These are phyloP conservation scores for Odontamblyopus lacepedii DNA, from an alignment of 2,797 vertebrate genomes.

Conservation along the genomic window DNA sequence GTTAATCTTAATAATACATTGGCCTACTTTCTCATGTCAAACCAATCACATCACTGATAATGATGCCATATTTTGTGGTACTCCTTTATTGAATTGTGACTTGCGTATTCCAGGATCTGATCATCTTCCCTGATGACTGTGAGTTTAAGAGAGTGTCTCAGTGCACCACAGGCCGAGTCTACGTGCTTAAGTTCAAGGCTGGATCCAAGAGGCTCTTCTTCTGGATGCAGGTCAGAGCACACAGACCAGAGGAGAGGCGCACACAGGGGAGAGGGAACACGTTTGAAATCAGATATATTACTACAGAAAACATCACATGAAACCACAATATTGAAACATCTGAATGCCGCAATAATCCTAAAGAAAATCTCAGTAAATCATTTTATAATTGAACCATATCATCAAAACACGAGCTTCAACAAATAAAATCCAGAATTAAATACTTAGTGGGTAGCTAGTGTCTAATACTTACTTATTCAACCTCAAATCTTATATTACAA, in stretches of 20 bases:
- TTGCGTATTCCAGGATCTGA: conserved; percentile 83
- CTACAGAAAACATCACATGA: too few relatives aligned
- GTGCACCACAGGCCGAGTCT: conserved; percentile 95
- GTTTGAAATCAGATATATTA: too few relatives aligned
- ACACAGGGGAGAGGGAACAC: neutral
- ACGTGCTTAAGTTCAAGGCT: conserved; percentile 95
- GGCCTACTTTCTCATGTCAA: neutral
- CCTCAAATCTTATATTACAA: too few relatives aligned
- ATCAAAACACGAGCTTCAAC: too few relatives aligned
- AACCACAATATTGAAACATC: too few relatives aligned
- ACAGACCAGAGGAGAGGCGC: neutral
- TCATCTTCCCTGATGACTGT: conserved; percentile 97
- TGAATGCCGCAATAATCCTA: too few relatives aligned
- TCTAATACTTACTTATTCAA: too few relatives aligned
- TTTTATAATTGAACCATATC: too few relatives aligned
- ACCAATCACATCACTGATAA: neutral
- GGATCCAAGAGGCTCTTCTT: conserved; percentile 97
- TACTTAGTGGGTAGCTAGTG: too few relatives aligned
- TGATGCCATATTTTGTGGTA: conserved; percentile 1
- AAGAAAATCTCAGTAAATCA: too few relatives aligned
- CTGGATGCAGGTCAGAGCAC: conserved; percentile 92
- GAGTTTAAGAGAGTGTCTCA: conserved; percentile 96
- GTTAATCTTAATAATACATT: too few relatives aligned
- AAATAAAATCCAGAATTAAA: too few relatives aligned
- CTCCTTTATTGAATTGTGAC: neutral